Base-by-base conservation (phyloP, 1,140 invertebrate genomes). In the Anadara kagoshimensis region DNA sequence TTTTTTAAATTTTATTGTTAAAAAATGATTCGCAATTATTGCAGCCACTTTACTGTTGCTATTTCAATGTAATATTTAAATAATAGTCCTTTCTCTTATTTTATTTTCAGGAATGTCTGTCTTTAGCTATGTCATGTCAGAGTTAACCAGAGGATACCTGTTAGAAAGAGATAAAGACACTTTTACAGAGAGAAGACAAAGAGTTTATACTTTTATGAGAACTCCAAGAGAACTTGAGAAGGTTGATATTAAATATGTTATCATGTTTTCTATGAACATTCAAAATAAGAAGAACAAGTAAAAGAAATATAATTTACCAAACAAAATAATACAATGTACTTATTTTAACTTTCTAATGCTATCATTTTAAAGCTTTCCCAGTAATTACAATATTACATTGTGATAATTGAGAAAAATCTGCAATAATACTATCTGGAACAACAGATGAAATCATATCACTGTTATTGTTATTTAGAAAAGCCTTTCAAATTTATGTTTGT, bases 191-290 rank as follows among this genome's bases (percentile, higher is more conserved):
- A 92, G 97, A 76, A 90, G 98, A 76, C 95, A 98, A 85, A 97
- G 99, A 90, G 95, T 99, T 54, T 99, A 99, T 87, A 96, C 96
- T 0, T 99, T 99, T 89, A 94, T 99, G 90, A 95, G 95, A 91
- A 98, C 99, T 83, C 98, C 98, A 0, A 92, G 93, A 81, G 97
- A 99, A 89, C 90, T 93, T 49, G 92, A 92, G 85, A 91, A 90
- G 79, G 90, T 91, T 76, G 63, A 16, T n/a, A 56, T 24, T 20
- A 26, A 51, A n/a, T 14, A 18, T 53, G 20, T 7, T 29, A 45
- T 16, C 20, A 66, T 67, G 24, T 51, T 57, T 18, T 41, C 12
- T 65, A 12, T 5, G 2, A 49, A 26, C 11, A 54, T 16, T 7
- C 58, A 18, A n/a, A 24, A 68, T 41, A 12, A 24, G n/a, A 20